Conservation (phyloP, 2,797 vertebrate species). For the Etheostoma nigrum region DNA sequence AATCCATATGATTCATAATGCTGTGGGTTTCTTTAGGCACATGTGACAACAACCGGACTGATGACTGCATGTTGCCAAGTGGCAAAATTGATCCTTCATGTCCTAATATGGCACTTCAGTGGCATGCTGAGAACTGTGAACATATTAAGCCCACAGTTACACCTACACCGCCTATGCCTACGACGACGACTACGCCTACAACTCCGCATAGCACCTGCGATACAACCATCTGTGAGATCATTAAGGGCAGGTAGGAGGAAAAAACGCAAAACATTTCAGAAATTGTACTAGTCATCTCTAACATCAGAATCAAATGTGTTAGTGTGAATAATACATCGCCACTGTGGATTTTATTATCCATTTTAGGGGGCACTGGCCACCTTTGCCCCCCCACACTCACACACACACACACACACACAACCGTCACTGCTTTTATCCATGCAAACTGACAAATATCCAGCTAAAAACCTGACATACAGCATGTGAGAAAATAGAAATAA, state of each 20-base stretch:
- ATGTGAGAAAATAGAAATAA: no score
- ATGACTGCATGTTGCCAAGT: constrained; percentile 88
- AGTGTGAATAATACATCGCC: neutral
- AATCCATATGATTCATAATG: neutral
- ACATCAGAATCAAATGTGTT: neutral
- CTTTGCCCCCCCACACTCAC: no score
- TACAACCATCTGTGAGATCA: constrained; percentile 69
- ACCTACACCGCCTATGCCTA: neutral
- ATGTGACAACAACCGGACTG: constrained; percentile 86
- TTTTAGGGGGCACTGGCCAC: no score
- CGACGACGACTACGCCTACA: accelerated
- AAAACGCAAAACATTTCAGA: neutral
- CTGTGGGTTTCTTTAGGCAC: constrained; percentile 80
- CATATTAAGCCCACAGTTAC: neutral
- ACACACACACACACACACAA: no score
- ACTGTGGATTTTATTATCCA: no score
- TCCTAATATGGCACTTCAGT: constrained; percentile 85
- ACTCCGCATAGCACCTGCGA: neutral
- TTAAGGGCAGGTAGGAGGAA: constrained; percentile 65
- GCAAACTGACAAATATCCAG: no score
- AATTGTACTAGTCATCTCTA: neutral
- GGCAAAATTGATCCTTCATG: constrained; percentile 82
- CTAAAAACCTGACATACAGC: no score
- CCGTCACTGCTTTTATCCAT: no score
- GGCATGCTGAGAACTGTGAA: constrained; percentile 82